phyloP scores from a whole-genome alignment of 2,888 invertebrate species.

The Kuschelorhynchus macadamiae region DNA sequence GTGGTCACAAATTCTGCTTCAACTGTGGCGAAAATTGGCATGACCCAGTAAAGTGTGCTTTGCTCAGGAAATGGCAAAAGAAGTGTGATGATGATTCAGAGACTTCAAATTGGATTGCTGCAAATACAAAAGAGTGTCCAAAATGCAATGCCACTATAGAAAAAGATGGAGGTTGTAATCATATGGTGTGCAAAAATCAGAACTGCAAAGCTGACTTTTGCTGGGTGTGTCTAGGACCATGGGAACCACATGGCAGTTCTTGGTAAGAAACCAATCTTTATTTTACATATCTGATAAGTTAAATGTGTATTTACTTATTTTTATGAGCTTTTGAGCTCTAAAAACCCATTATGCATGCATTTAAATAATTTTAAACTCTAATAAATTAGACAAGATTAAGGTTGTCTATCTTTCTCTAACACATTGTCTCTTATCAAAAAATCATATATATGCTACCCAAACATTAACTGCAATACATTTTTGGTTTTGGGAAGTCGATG shows the following conservation, averaged over 20 bases:
- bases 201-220: constrained; percentile 99
- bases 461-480: too few relatives aligned
- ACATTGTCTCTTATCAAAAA: too few relatives aligned
- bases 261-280: constrained; percentile 72
- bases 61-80: constrained; percentile 97
- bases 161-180: constrained; percentile 99
- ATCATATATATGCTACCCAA: too few relatives aligned
- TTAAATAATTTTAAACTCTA: too few relatives aligned
- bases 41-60: constrained; percentile 95
- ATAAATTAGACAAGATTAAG: too few relatives aligned
- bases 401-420: too few relatives aligned
- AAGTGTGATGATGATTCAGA: constrained; percentile 99
- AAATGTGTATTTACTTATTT: too few relatives aligned
- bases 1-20: constrained; percentile 97
- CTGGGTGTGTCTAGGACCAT: constrained; percentile 99
- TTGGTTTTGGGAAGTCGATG: too few relatives aligned
- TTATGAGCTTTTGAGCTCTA: too few relatives aligned
- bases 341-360: too few relatives aligned
- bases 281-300: too few relatives aligned
- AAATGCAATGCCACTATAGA: constrained; percentile 97
- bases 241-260: constrained; percentile 98
- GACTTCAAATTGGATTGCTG: constrained; percentile 99
- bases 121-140: constrained; percentile 99
- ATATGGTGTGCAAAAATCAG: constrained; percentile 99
- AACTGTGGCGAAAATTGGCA: constrained; percentile 98